Evolutionary conservation across 2,888 invertebrate genomes (phyloP), one percentile per base, ranked within the genome.

Genomic region (Tromatobia lineatoria): DNA sequence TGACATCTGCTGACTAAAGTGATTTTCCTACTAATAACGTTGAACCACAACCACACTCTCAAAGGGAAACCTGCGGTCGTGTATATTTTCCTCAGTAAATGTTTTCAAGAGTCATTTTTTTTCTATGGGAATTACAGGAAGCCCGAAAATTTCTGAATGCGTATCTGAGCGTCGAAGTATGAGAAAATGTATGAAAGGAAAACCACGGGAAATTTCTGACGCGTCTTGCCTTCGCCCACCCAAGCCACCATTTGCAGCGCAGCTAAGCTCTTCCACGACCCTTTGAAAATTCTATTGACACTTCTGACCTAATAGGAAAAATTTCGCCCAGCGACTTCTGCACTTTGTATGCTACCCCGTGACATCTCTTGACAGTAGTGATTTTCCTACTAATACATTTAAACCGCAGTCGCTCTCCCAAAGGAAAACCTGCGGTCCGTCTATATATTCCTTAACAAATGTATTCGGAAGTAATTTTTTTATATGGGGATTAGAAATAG

Each of bases 91-190:
- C 29, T 2, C 6, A 29, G n/a, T n/a, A n/a, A n/a, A n/a, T n/a
- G n/a, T n/a, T n/a, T n/a, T n/a, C n/a, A n/a, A n/a, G n/a, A n/a
- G n/a, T n/a, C n/a, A n/a, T n/a, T n/a, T n/a, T n/a, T n/a, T n/a
- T n/a, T n/a, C n/a, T n/a, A 90, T 89, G 61, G 64, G 29, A 25
- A 64, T 52, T 64, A 66, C 71, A 74, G 81, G 67, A 69, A 85
- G 71, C 80, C 59, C 59, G 38, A 82, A 84, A 86, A 83, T 82
- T 61, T 18, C 20, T 52, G n/a, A 2, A 2, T 13, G n/a, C 57
- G n/a, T 0, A 15, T 29, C 15, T 15, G 59, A 6, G 59, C 10
- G 0, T 29, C 29, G 34, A 59, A 3, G n/a, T 29, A 15, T 34
- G 29, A 29, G 29, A n/a, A 57, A 11, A 57, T 7, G 25, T 8